Evolutionary conservation across 2,113 vertebrate species (phyloP), one percentile per base, ranked within the genome.

Genomic region (Pteruthius melanotis): DNA sequence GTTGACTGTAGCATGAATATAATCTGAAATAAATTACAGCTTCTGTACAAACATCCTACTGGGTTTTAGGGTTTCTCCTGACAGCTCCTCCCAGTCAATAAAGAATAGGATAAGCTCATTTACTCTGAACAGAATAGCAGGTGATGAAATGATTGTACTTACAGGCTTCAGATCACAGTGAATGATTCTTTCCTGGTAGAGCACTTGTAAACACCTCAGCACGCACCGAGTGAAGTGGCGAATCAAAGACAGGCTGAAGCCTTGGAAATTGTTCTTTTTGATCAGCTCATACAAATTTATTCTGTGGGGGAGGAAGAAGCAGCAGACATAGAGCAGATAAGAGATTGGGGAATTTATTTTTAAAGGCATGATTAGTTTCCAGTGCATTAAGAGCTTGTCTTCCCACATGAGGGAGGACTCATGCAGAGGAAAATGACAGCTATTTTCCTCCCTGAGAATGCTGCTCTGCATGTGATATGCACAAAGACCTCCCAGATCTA

Each of bases 91-190:
- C 76, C 0, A 1, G 19, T 76, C 24, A 47, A 10, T 53, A 64
- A 76, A 42, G 64, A 71, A 37, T 2, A 71, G 26, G 23, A 65
- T 44, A 45, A 92, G 27, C 6, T 66, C 33, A 45, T 33, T 22
- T 31, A 44, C n/a, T 83, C 33, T 70, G 22, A 50, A 71, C 24
- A 80, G 83, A 44, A 50, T 28, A 81, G 50, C 18, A 78, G 26
- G 15, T 83, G 47, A 68, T 31, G 30, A 56, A 84, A 69, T 49
- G 24, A 42, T 76, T 40, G 37, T 90, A 95, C 96, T 97, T 98
- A 99, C 99, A 81, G 99, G 99, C 96, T 99, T 99, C 89, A 99
- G 98, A 95, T 99, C 99, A 84, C 99, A 99, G 98, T 99, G 99
- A 96, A 99, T 99, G 52, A 99, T 99, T 97, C 98, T 99, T 97